phyloP scores from a whole-genome alignment of 2,797 vertebrate genomes.

The Aselliscus stoliczkanus region DNA sequence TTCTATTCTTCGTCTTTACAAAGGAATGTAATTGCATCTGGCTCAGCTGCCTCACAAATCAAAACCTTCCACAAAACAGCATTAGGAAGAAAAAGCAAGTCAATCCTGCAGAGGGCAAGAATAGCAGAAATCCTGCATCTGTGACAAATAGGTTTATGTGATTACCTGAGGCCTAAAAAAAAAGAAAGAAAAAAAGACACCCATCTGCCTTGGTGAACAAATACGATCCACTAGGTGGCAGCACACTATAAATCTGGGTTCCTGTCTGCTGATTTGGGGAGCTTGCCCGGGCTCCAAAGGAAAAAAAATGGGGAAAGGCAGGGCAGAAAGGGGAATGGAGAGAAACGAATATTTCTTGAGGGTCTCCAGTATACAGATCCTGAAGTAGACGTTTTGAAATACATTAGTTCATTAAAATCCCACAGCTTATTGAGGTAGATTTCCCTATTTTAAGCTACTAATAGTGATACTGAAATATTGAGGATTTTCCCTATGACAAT shows the following conservation, averaged over 20 bases:
- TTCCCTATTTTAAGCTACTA: background rate
- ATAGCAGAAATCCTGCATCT: background rate
- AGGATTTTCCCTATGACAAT: background rate
- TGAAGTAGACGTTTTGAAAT: background rate
- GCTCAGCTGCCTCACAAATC: background rate
- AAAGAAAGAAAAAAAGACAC: background rate
- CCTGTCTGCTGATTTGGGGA: too few relatives aligned
- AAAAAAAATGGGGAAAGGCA: background rate
- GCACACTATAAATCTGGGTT: background rate
- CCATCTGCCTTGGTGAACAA: background rate
- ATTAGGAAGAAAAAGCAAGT: constrained; percentile 9
- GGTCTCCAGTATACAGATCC: background rate
- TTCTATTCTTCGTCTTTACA: background rate
- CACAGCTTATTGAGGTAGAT: fast-evolving
- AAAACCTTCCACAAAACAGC: background rate
- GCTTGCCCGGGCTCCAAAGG: background rate
- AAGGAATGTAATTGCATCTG: background rate
- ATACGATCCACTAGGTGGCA: background rate
- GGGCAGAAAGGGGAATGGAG: background rate
- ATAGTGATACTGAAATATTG: background rate
- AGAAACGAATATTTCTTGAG: background rate
- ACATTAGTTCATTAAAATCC: background rate
- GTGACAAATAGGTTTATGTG: constrained; percentile 1
- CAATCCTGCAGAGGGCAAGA: background rate
- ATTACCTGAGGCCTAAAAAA: background rate